A percentile compares a stretch with the other conserved stretches of the same genome.
These are phyloP conservation scores for Silurus meridionalis DNA, from an alignment of 2,113 vertebrate genomes.

Conservation along the genomic window DNA sequence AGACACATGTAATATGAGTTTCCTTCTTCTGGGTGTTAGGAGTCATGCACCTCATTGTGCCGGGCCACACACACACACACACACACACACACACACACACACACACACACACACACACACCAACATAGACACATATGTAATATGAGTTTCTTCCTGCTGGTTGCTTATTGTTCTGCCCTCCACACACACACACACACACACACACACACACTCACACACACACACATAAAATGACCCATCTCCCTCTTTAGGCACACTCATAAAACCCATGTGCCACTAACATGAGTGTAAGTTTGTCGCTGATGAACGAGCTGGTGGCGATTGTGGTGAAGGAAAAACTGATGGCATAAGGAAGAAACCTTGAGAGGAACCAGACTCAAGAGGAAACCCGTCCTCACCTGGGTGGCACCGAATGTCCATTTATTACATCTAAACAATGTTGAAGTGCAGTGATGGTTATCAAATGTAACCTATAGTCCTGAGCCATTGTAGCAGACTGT, in stretches of 20 bases:
- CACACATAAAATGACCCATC: background rate
- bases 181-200: background rate
- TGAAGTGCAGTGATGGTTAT: too few relatives aligned
- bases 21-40: background rate
- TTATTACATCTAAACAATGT: too few relatives aligned
- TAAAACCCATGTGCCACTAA: background rate
- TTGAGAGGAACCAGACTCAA: too few relatives aligned
- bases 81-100: background rate
- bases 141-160: constrained; percentile 17
- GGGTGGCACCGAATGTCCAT: too few relatives aligned
- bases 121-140: constrained; percentile 45
- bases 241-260: too few relatives aligned
- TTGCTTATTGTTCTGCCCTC: background rate
- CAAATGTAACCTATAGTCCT: too few relatives aligned
- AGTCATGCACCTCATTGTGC: background rate
- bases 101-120: background rate
- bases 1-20: constrained; percentile 52
- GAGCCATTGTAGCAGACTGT: too few relatives aligned
- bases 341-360: too few relatives aligned
- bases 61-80: background rate
- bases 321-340: too few relatives aligned
- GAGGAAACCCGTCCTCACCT: too few relatives aligned
- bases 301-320: too few relatives aligned
- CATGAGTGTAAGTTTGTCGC: too few relatives aligned
- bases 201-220: background rate